phyloP scores from a whole-genome alignment of 1,140 invertebrate species.

The Drosophila nigrodunni region DNA sequence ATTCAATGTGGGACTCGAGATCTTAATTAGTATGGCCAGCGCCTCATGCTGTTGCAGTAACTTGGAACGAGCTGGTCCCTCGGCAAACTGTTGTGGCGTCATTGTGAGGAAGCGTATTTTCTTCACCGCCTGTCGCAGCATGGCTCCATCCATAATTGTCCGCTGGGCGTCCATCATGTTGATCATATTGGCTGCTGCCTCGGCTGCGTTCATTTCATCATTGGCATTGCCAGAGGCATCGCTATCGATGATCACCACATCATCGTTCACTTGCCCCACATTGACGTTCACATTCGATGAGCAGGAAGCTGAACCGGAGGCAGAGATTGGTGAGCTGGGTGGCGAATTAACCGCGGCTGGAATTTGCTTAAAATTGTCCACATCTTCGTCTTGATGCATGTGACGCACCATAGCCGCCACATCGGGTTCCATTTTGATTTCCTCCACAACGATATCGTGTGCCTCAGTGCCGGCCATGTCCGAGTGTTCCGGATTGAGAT shows the following conservation, averaged over 20 bases:
- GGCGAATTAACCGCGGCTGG: not conserved
- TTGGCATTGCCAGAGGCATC: slow-evolving; percentile 67
- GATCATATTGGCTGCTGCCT: slow-evolving; percentile 63
- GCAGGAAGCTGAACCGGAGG: slow-evolving; percentile 16
- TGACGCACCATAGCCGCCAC: slow-evolving; percentile 77
- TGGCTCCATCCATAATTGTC: slow-evolving; percentile 67
- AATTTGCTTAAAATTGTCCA: slow-evolving; percentile 46
- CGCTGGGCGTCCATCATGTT: slow-evolving; percentile 77
- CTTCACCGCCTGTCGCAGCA: slow-evolving; percentile 86
- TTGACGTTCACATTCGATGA: not conserved
- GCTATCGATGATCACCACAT: slow-evolving; percentile 76
- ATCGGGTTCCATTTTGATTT: slow-evolving; percentile 82
- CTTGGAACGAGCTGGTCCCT: slow-evolving; percentile 89
- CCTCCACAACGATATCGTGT: slow-evolving; percentile 60
- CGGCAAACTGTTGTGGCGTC: slow-evolving; percentile 91
- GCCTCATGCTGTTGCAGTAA: slow-evolving; percentile 90
- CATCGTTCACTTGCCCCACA: slow-evolving; percentile 30
- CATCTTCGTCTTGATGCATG: slow-evolving; percentile 72
- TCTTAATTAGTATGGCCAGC: slow-evolving; percentile 93
- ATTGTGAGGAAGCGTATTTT: slow-evolving; percentile 91
- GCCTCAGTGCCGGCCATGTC: slow-evolving; percentile 11
- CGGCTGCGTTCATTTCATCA: slow-evolving; percentile 42
- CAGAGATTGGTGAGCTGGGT: slow-evolving; percentile 13
- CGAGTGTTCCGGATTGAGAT: slow-evolving; percentile 5
- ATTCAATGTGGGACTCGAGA: slow-evolving; percentile 87